A percentile compares a stretch with the other conserved stretches of the same genome.
Conservation (phyloP, 2,113 vertebrate species). For the Pluvialis apricaria region DNA sequence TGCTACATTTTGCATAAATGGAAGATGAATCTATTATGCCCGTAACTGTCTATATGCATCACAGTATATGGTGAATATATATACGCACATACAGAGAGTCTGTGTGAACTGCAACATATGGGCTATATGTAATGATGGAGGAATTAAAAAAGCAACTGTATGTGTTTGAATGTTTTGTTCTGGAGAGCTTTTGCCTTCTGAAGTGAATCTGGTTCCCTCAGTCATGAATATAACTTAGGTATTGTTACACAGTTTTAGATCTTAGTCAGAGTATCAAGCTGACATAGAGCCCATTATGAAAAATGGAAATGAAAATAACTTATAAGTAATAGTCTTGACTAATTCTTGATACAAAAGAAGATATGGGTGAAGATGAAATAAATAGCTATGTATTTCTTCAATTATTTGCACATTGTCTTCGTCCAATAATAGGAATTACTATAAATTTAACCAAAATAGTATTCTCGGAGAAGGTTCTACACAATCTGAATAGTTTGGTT, state of each 20-base stretch:
- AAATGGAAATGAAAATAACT: not conserved
- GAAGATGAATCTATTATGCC: not conserved
- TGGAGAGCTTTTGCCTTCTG: not conserved
- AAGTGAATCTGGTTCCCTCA: not conserved
- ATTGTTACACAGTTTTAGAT: not conserved
- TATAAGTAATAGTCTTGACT: not conserved
- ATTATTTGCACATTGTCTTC: not conserved
- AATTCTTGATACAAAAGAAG: not conserved
- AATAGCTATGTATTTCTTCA: not conserved
- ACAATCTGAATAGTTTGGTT: not conserved
- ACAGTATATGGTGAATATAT: not conserved
- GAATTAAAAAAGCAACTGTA: accelerated
- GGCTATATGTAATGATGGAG: not conserved
- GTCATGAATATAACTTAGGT: not conserved
- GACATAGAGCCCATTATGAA: not conserved
- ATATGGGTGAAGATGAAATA: not conserved
- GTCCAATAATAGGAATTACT: not conserved
- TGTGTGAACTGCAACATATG: not conserved
- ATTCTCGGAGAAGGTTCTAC: not conserved
- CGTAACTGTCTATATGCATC: not conserved
- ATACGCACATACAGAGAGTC: not conserved
- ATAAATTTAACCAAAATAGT: not conserved
- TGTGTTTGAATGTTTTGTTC: not conserved
- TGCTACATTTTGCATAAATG: not conserved
- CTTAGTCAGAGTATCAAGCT: not conserved